Evolutionary conservation across 1,140 invertebrate genomes (phyloP).

Genomic region (Drosophila ohnishii): DNA sequence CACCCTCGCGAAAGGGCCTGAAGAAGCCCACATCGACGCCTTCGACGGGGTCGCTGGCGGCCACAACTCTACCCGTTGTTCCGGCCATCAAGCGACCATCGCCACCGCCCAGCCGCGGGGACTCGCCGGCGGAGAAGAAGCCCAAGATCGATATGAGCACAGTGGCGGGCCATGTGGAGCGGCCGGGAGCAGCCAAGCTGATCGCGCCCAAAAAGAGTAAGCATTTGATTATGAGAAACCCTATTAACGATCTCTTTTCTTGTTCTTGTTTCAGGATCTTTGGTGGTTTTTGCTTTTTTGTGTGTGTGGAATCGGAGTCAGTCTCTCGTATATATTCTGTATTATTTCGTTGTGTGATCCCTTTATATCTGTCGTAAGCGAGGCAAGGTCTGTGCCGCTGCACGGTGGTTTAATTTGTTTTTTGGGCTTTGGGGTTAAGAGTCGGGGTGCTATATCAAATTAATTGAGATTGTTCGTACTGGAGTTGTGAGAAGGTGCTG

Average conservation of each 20-base stretch:
- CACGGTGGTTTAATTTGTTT: constrained; percentile 39
- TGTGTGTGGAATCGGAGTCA: constrained; percentile 28
- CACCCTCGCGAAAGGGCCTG: constrained; percentile 86
- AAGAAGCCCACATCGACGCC: constrained; percentile 85
- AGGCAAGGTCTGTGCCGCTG: background rate
- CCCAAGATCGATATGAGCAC: constrained; percentile 85
- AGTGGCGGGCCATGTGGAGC: constrained; percentile 84
- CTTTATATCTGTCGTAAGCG: constrained; percentile 2
- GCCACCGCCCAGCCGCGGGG: constrained; percentile 85
- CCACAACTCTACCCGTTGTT: background rate
- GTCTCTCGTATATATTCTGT: constrained; percentile 33
- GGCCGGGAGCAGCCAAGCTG: constrained; percentile 91
- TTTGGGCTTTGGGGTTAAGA: constrained; percentile 19
- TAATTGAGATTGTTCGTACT: constrained; percentile 2
- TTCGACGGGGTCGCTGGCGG: constrained; percentile 16
- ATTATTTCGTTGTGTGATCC: constrained; percentile 43
- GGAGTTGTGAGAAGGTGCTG: background rate
- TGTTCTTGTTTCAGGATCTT: constrained; percentile 50
- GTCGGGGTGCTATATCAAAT: background rate
- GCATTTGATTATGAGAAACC: constrained; percentile 83
- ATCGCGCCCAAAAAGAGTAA: constrained; percentile 95
- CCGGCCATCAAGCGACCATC: constrained; percentile 85
- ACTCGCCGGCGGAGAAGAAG: constrained; percentile 90
- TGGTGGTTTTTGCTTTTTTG: constrained; percentile 74
- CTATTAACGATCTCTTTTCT: constrained; percentile 81